A percentile compares a stretch with the other conserved stretches of the same genome.
These are phyloP conservation scores for Atractosteus spatula DNA, from an alignment of 2,113 vertebrate genomes.

Conservation along the genomic window DNA sequence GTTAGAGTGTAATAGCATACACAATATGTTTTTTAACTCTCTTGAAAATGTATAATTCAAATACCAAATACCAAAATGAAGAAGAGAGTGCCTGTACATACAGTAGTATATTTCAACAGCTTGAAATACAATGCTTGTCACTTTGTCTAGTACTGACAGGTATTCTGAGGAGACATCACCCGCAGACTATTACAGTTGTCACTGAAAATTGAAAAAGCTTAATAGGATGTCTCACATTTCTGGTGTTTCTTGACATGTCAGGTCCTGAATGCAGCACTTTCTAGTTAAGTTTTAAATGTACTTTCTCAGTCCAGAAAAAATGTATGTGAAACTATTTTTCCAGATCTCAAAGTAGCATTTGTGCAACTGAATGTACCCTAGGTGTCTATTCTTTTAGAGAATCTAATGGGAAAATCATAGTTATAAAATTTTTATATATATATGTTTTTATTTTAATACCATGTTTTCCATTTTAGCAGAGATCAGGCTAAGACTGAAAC, in stretches of 20 bases:
- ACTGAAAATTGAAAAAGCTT: conserved; percentile 8
- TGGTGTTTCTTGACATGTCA: conserved; percentile 4
- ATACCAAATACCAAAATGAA: neutral
- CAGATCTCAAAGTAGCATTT: no score
- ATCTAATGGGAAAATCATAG: no score
- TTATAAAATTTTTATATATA: no score
- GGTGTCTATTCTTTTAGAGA: no score
- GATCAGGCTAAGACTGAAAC: no score
- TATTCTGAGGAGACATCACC: conserved; percentile 16
- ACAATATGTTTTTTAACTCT: neutral
- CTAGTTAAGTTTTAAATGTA: conserved; percentile 17
- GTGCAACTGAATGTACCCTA: no score
- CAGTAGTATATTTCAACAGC: conserved; percentile 3
- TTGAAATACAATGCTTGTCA: conserved; percentile 8
- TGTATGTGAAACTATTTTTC: no score
- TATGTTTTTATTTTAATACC: no score
- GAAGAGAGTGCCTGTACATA: neutral
- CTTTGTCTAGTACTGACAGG: conserved; percentile 1
- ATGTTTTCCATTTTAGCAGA: no score
- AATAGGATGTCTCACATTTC: conserved; percentile 22
- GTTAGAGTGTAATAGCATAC: neutral
- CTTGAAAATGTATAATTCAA: neutral
- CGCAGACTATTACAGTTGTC: conserved; percentile 7
- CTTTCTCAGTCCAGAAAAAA: neutral
- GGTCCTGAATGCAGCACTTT: conserved; percentile 7